Evolutionary conservation across 2,888 invertebrate species (phyloP), one percentile per base, ranked within the genome.

Genomic region (Stenurella melanura): DNA sequence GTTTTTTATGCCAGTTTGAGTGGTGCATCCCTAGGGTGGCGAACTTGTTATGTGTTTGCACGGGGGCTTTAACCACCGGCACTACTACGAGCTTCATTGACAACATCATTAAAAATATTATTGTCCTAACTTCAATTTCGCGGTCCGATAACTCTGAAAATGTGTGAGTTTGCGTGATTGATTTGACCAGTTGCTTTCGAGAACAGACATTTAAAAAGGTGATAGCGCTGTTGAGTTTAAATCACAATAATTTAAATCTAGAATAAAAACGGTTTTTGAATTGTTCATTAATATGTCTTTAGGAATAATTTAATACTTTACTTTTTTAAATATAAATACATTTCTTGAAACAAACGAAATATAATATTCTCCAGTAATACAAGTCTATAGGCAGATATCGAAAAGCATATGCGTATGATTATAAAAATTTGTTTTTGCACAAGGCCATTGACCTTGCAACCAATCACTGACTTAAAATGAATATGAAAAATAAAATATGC

Each of bases 111-210:
- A 71, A 79, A 78, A 78, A 76, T 77, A 71, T 79, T 75, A 80
- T 79, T 80, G 80, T 80, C 76, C 80, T 74, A 73, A 76, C 74
- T 75, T 79, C 79, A 73, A 79, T 80, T 80, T 80, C 76, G 79
- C 76, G 80, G 79, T 79, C 74, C 76, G 50, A 61, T 30, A 54
- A 30, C 19, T 38, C 15, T 50, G 54, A 72, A 72, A 72, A 61
- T 58, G 54, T 19, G 42, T 38, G 42, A 60, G 71, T 63, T 63
- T 63, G 38, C 11, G 50, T 63, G 71, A 72, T 72, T 72, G 50
- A 72, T 72, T 72, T 54, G 54, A 30, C 42, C 63, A 63, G 38
- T 63, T 72, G 70, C 42, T 9, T 42, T 19, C 61, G 26, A 63
- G 63, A 63, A 54, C 12, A 19, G 9, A 50, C 56, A 19, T 17